Evolutionary conservation across 2,113 vertebrate species (phyloP).

Genomic region (Pelecanoides urinatrix): DNA sequence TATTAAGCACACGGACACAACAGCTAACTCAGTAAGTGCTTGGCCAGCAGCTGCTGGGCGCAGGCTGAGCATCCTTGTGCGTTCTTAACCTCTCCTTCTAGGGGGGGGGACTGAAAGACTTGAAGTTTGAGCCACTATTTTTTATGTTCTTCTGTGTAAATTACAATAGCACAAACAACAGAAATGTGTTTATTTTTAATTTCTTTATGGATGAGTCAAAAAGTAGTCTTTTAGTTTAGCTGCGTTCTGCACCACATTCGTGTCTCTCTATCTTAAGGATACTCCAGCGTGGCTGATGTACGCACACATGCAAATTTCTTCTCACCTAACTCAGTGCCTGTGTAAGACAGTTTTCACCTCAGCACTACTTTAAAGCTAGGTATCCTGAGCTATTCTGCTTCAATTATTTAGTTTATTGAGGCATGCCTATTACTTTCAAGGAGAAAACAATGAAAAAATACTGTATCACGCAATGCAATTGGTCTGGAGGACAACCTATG

Average conservation of each 20-base stretch:
- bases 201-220: neutral
- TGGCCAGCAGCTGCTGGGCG: neutral
- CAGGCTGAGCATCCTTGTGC: neutral
- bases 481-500: neutral
- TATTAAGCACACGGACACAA: neutral
- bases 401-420: neutral
- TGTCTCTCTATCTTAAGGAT: neutral
- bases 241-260: neutral
- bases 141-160: neutral
- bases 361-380: neutral
- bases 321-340: neutral
- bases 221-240: neutral
- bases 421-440: neutral
- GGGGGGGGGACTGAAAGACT: neutral
- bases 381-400: neutral
- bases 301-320: neutral
- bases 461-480: fast-evolving
- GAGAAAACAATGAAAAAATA: neutral
- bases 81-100: neutral
- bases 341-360: neutral
- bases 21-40: neutral
- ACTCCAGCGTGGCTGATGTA: neutral
- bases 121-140: neutral
- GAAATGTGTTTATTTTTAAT: neutral
- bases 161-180: neutral